A percentile compares a stretch with the other conserved stretches of the same genome.
Conservation (phyloP, 1,140 invertebrate species). For the Drosophila melanica region DNA sequence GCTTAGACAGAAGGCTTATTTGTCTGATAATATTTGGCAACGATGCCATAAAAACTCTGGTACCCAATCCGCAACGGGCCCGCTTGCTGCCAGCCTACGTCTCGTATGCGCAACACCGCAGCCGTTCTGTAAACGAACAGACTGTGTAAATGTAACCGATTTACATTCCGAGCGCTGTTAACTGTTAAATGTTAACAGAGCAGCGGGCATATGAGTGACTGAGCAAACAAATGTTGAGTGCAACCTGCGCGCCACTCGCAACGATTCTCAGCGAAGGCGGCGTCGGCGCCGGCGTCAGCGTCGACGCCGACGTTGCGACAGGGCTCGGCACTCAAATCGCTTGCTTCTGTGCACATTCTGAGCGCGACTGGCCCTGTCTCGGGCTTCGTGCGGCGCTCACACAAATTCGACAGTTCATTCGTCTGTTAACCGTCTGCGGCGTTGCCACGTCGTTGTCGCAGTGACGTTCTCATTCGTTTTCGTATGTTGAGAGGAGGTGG, state of each 20-base stretch:
- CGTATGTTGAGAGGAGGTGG: conserved; percentile 72
- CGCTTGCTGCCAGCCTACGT: conserved; percentile 6
- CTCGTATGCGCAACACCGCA: conserved; percentile 34
- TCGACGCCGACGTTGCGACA: conserved; percentile 1
- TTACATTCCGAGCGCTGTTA: conserved; percentile 56
- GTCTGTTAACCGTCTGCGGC: conserved; percentile 72
- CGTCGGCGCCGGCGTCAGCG: conserved; percentile 9
- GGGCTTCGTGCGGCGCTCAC: conserved; percentile 74
- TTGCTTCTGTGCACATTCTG: conserved; percentile 45
- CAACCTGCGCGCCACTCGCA: conserved; percentile 64
- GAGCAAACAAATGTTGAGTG: conserved; percentile 55
- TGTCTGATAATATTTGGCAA: conserved; percentile 31
- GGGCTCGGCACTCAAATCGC: conserved; percentile 17
- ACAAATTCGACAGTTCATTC: conserved; percentile 77
- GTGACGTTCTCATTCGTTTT: conserved; percentile 61
- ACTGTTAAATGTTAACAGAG: conserved; percentile 36
- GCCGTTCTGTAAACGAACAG: conserved; percentile 15
- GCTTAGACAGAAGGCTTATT: conserved; percentile 65
- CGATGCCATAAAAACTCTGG: conserved; percentile 27
- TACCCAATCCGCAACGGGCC: not conserved
- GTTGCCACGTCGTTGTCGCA: conserved; percentile 58
- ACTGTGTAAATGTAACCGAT: conserved; percentile 62
- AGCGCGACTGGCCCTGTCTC: conserved; percentile 49
- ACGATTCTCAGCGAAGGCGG: conserved; percentile 43
- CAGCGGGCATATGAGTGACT: conserved; percentile 24